A percentile compares a stretch with the other conserved stretches of the same genome.
phyloP scores from a whole-genome alignment of 2,797 vertebrate genomes.

The Merluccius polli region DNA sequence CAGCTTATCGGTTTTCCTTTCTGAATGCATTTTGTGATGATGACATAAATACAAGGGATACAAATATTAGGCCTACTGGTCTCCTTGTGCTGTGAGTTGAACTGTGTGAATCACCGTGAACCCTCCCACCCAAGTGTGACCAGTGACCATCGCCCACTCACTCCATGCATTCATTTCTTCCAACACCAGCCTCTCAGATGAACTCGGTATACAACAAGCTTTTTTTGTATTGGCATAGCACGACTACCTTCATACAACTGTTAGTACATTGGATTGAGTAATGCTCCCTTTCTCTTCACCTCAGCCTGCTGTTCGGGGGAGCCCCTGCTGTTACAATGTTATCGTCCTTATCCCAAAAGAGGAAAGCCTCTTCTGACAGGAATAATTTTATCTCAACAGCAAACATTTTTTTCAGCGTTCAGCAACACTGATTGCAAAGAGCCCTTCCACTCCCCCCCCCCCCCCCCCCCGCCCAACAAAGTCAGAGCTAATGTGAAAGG shows the following conservation, averaged over 20 bases:
- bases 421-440: constrained; percentile 2
- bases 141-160: neutral
- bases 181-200: neutral
- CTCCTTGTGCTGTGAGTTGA: neutral
- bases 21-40: too few species aligned
- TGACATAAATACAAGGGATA: too few species aligned
- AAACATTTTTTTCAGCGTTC: constrained; percentile 19
- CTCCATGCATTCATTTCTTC: neutral
- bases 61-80: neutral
- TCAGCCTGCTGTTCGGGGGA: constrained; percentile 3
- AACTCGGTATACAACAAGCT: too few species aligned
- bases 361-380: constrained; percentile 12
- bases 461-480: neutral
- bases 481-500: constrained; percentile 29
- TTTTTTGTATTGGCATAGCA: too few species aligned
- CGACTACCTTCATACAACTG: neutral
- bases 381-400: constrained; percentile 19
- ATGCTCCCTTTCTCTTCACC: neutral
- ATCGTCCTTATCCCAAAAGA: neutral
- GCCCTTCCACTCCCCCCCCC: neutral
- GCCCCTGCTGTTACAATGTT: neutral
- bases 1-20: too few species aligned
- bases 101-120: neutral
- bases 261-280: neutral
- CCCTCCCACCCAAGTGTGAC: neutral